phyloP scores from a whole-genome alignment of 2,888 invertebrate genomes.

The Didymodactylos carnosus region DNA sequence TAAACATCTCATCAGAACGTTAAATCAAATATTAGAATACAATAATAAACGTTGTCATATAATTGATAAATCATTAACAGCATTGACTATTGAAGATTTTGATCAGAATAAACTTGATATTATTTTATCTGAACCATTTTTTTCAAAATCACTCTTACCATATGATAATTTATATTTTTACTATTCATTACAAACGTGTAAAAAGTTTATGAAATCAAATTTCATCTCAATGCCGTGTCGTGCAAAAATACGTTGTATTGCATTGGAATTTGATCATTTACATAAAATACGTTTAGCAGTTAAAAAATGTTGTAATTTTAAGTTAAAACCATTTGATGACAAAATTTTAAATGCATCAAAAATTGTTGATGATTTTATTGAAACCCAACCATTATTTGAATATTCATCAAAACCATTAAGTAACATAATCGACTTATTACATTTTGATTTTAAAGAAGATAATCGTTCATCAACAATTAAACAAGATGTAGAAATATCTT shows the following conservation, averaged over 20 bases:
- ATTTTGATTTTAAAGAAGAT: neutral
- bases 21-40: neutral
- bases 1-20: neutral
- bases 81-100: neutral
- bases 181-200: constrained; percentile 38
- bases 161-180: constrained; percentile 76
- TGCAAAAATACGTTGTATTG: constrained; percentile 52
- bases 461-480: neutral
- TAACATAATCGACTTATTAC: constrained; percentile 31
- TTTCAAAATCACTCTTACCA: constrained; percentile 55
- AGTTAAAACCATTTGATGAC: constrained; percentile 60
- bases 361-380: constrained; percentile 57
- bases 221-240: constrained; percentile 45
- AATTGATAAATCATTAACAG: neutral
- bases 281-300: constrained; percentile 69
- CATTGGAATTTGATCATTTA: constrained; percentile 65
- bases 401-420: constrained; percentile 44
- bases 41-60: neutral
- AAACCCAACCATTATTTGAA: constrained; percentile 91
- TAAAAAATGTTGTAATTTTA: constrained; percentile 51
- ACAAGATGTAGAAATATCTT: neutral
- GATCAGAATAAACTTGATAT: constrained; percentile 38
- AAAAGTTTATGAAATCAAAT: constrained; percentile 12
- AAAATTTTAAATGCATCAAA: constrained; percentile 51
- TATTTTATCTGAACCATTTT: constrained; percentile 68